phyloP scores from a whole-genome alignment of 2,797 vertebrate genomes.

The Chelon labrosus region DNA sequence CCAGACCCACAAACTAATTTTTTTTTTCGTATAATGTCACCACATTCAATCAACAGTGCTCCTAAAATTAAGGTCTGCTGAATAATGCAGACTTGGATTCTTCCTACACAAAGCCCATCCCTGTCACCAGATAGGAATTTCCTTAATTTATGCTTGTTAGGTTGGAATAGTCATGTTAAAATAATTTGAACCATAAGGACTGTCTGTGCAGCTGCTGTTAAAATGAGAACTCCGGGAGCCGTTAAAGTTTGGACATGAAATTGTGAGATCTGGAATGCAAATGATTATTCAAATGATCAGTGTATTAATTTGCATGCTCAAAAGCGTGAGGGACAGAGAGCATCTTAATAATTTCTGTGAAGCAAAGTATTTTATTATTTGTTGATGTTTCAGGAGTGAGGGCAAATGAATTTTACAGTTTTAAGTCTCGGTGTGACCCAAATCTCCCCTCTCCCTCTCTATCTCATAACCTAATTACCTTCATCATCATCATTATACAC shows the following conservation, averaged over 20 bases:
- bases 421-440: constrained; percentile 62
- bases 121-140: constrained; percentile 83
- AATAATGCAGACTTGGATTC: constrained; percentile 72
- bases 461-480: background rate
- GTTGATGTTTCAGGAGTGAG: constrained; percentile 75
- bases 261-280: constrained; percentile 84
- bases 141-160: constrained; percentile 82
- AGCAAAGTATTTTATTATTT: constrained; percentile 80
- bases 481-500: background rate
- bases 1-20: constrained; percentile 57
- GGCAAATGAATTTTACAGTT: constrained; percentile 71
- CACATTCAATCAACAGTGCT: constrained; percentile 78
- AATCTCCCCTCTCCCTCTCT: constrained; percentile 17
- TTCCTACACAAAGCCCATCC: constrained; percentile 69
- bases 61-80: constrained; percentile 74
- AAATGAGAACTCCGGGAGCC: constrained; percentile 75
- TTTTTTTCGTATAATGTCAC: constrained; percentile 54
- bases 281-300: constrained; percentile 85
- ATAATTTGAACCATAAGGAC: constrained; percentile 82
- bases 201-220: constrained; percentile 80
- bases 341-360: constrained; percentile 77
- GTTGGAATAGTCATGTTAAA: constrained; percentile 80
- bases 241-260: constrained; percentile 76
- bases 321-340: constrained; percentile 57
- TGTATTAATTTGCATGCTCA: constrained; percentile 83